Base-by-base conservation (phyloP, 2,113 vertebrate genomes). In the Butorides virescens region DNA sequence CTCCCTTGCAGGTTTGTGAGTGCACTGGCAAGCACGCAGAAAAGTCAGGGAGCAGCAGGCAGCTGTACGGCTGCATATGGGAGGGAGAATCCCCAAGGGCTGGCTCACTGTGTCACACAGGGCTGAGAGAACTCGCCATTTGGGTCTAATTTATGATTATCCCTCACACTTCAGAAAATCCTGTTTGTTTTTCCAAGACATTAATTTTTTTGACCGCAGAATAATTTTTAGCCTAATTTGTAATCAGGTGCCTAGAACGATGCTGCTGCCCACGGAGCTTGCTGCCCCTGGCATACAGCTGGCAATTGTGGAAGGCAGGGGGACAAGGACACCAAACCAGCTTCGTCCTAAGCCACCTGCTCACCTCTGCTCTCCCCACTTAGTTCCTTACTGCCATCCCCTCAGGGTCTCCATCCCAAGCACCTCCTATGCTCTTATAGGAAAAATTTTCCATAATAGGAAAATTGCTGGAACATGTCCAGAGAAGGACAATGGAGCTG, bases 221-320 rank as follows among this genome's bases (percentile, higher is more conserved):
- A 21, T 71, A 13, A 70, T 78, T 81, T 90, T 67, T 81, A 58
- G 29, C 53, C 36, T 29, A 5, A 59, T 84, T 72, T 77, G 42
- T 4, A 52, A 19, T 10, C 4, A 14, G 49, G 13, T 49, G 49
- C 26, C 68, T 37, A 15, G 72, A 34, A 30, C 1, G 17, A 23
- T 18, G 16, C 42, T 27, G 34, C 65, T 85, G 81, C 85, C 78
- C 27, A 1, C 0, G 0, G 61, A 71, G 37, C 49, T 26, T 0
- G 0, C 39, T 82, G 87, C 15, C 22, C 66, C 49, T 39, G 73
- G 56, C 10, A 15, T 59, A 20, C 58, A 6, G 58, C 9, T 37
- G 46, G 63, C 50, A 19, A n/a, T 22, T 0, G 0, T 27, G 63
- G 67, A 25, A 65, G 12, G 32, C 1, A 1, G 27, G 27, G 42